Percentiles rank a stretch among this genome's conserved stretches.
These are phyloP conservation scores for Piezodorus guildinii DNA, from an alignment of 1,140 invertebrate genomes.

Conservation along the genomic window DNA sequence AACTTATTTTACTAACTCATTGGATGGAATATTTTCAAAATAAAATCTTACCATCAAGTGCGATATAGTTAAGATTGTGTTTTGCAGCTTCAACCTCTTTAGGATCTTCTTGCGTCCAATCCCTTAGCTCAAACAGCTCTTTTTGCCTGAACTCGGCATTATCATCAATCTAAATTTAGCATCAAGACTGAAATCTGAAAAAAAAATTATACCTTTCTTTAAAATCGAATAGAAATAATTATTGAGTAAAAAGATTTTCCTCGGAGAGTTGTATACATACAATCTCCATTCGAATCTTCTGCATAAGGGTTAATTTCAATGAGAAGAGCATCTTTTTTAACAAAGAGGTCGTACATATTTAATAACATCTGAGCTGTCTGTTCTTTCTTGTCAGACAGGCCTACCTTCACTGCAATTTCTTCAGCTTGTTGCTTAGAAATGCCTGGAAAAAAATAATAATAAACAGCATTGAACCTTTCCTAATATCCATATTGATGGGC, in stretches of 20 bases:
- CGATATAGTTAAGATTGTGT: constrained; percentile 91
- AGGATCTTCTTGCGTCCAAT: constrained; percentile 84
- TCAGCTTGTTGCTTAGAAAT: constrained; percentile 63
- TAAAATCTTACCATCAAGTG: constrained; percentile 66
- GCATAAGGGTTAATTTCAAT: constrained; percentile 96
- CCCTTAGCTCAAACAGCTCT: constrained; percentile 72
- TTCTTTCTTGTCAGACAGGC: constrained; percentile 58
- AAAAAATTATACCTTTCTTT: too few species aligned
- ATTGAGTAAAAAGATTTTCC: too few species aligned
- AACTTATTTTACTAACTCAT: too few species aligned
- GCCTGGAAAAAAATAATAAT: constrained; percentile 36
- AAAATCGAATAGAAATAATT: too few species aligned
- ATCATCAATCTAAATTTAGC: constrained; percentile 89
- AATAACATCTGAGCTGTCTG: constrained; percentile 71
- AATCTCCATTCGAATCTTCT: constrained; percentile 75
- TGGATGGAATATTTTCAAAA: too few species aligned
- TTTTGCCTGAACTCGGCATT: constrained; percentile 92
- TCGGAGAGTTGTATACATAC: constrained; percentile 50
- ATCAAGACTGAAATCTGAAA: constrained; percentile 80
- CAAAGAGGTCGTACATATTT: constrained; percentile 80
- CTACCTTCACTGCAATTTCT: constrained; percentile 65
- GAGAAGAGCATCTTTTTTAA: constrained; percentile 81
- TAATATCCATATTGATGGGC: too few species aligned
- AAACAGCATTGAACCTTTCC: too few species aligned
- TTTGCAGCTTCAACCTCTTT: constrained; percentile 89